phyloP scores from a whole-genome alignment of 2,888 invertebrate genomes.

The Syritta pipiens region DNA sequence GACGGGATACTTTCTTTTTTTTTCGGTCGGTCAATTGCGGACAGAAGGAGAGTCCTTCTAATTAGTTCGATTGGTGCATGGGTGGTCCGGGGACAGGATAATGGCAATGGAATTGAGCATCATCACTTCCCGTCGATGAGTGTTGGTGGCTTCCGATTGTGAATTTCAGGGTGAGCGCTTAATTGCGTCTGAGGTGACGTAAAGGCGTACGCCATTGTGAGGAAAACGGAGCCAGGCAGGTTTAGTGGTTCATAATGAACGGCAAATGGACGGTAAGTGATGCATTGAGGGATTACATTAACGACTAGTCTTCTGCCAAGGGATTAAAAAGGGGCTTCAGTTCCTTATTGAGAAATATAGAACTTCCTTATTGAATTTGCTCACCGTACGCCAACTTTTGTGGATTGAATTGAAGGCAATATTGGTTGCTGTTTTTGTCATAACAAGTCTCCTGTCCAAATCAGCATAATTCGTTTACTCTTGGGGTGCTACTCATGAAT shows the following conservation, averaged over 20 bases:
- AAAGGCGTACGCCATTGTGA: conserved; percentile 5
- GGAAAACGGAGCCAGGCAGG: background rate
- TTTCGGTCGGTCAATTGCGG: background rate
- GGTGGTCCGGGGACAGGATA: conserved; percentile 52
- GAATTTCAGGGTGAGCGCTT: conserved; percentile 27
- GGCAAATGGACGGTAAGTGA: too few relatives aligned
- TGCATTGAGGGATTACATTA: too few relatives aligned
- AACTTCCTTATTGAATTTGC: too few relatives aligned
- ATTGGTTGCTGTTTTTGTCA: too few relatives aligned
- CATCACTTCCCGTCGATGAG: conserved; percentile 3
- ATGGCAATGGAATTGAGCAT: conserved; percentile 13
- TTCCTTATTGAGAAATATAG: too few relatives aligned
- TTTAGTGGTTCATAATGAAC: background rate
- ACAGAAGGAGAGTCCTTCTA: conserved; percentile 28
- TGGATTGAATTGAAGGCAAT: too few relatives aligned
- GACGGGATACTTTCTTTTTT: conserved; percentile 35
- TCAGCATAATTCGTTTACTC: too few relatives aligned
- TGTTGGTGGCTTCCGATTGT: conserved; percentile 6
- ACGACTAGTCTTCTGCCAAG: too few relatives aligned
- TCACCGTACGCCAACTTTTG: too few relatives aligned
- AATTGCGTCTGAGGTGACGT: conserved; percentile 37
- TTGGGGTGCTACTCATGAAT: too few relatives aligned
- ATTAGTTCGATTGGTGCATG: conserved; percentile 58
- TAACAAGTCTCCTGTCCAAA: too few relatives aligned
- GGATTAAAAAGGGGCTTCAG: too few relatives aligned